Base-by-base conservation (phyloP, 2,888 invertebrate species). In the Heliconius erato region DNA sequence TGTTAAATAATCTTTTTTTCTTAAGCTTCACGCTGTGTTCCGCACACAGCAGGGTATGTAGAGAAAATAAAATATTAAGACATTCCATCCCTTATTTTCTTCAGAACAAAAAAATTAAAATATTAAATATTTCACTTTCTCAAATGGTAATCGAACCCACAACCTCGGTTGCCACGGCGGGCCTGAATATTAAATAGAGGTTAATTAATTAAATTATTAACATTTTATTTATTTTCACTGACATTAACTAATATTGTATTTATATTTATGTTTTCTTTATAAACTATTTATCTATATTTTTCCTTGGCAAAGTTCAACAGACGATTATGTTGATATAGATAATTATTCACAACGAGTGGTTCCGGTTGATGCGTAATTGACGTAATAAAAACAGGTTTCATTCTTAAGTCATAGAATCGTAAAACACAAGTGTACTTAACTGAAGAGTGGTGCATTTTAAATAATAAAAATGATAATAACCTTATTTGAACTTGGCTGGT, bases 331-430 rank as follows among this genome's bases (percentile, higher is more conserved):
- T 49, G 28, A 67, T 44, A 63, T 77, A 69, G 80, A 80, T 59
- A 67, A 69, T 44, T 71, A 35, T 76, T 77, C 77, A 79, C 83
- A 87, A 87, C 87, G 86, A 89, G 89, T 87, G 89, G 89, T 92
- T 92, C 91, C 89, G 88, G 88, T 87, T 84, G 88, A 89, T 86
- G 87, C 89, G 90, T 93, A 94, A 93, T 92, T 92, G 93, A 93
- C 90, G 92, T 93, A 93, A 94, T 90, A 87, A 82, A 88, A 89
- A 92, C 93, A 89, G 90, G 93, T 92, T 89, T 86, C 85, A 85
- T 84, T 84, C 84, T 63, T 35, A 87, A 84, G 87, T 87, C 84
- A 80, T 35, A 69, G 67, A 81, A 81, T 82, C 79, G 80, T 74
- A 83, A 79, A 76, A 76, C 71, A 71, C 26, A 28, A 80, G 65